Evolutionary conservation across 2,113 vertebrate species (phyloP).

Genomic region (Zosterops pallidus): DNA sequence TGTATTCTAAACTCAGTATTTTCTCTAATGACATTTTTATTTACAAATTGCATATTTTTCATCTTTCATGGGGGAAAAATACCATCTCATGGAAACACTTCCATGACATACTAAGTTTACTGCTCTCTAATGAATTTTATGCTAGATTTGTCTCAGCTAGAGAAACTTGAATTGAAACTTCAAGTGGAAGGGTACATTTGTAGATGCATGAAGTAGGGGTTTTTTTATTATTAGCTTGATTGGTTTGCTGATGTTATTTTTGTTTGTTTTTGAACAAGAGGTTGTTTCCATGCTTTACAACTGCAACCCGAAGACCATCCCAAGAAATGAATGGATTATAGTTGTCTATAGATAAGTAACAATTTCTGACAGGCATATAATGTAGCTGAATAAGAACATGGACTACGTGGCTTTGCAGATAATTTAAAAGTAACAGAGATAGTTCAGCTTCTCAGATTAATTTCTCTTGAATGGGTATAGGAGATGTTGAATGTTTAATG

Average conservation of each 20-base stretch:
- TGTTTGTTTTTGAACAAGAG: not conserved
- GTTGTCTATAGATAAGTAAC: not conserved
- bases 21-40: not conserved
- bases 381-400: not conserved
- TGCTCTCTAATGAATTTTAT: not conserved
- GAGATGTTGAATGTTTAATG: not conserved
- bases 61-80: not conserved
- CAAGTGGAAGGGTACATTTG: not conserved
- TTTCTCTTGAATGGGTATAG: not conserved
- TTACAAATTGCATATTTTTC: not conserved
- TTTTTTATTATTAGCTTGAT: not conserved
- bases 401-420: not conserved
- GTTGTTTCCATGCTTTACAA: not conserved
- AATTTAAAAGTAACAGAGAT: not conserved
- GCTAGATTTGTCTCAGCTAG: not conserved
- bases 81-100: not conserved
- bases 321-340: not conserved
- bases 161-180: not conserved
- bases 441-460: not conserved
- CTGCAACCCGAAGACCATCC: not conserved
- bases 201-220: not conserved
- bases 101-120: not conserved
- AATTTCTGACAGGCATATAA: not conserved
- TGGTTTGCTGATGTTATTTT: not conserved
- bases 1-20: not conserved